Evolutionary conservation across 2,888 invertebrate species (phyloP), one percentile per base, ranked within the genome.

Genomic region (Mylabris sibirica): DNA sequence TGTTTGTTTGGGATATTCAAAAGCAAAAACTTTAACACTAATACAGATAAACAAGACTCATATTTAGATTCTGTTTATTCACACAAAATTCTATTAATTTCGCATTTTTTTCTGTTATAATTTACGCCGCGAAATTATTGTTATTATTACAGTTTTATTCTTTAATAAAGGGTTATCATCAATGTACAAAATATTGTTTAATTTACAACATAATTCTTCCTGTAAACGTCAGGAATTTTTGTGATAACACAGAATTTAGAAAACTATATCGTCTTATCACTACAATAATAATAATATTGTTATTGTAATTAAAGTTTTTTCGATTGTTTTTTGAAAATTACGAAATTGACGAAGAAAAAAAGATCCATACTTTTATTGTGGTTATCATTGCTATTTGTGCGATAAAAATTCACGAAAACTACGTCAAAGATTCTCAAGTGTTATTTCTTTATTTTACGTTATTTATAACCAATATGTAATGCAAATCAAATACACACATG

Each of bases 191-290:
- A 4, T 41, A 17, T 9, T 17, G 44, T 20, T 49, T 17, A 20
- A 49, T 49, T 49, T 4, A 17, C 20, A 30, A 30, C 30, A 30
- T 4, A 0, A 2, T 49, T 22, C 49, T 49, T 49, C 49, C 49
- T 49, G 49, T 49, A 49, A 49, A 49, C 49, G 49, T 49, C 49
- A 49, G 9, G 49, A 49, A 49, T 49, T 49, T 30, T 17, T 20
- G 49, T 8, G 49, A 49, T 49, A 49, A 9, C 44, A n/a, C 44
- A n/a, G 14, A 14, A 14, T 12, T 30, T 30, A 30, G 30, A 30
- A 30, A 30, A 30, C 17, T 8, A 17, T 11, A 44, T 44, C 44
- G 5, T 17, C 44, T 44, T 44, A 44, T 44, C 44, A 44, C 6
- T n/a, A 44, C n/a, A n/a, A 44, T 17, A 44, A 44, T 44, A 44